phyloP scores from a whole-genome alignment of 2,797 vertebrate species.

The Triplophysa yarkandensis region DNA sequence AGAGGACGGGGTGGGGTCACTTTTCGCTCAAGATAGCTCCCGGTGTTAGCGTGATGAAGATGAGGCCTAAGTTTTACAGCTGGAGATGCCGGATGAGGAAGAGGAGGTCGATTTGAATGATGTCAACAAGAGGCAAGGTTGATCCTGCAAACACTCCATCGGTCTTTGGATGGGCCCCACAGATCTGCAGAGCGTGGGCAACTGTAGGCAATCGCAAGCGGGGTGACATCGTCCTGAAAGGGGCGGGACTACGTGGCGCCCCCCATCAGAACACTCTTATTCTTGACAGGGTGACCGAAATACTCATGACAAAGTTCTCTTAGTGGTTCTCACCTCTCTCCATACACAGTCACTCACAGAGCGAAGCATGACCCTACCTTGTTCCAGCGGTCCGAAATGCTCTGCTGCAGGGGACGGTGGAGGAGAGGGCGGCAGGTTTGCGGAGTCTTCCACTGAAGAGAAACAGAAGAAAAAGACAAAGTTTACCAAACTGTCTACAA shows the following conservation, averaged over 20 bases:
- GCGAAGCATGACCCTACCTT: slow-evolving; percentile 78
- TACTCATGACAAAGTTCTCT: slow-evolving; percentile 28
- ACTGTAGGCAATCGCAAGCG: not conserved
- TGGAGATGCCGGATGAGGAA: slow-evolving; percentile 58
- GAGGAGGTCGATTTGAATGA: slow-evolving; percentile 57
- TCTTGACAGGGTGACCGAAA: slow-evolving; percentile 49
- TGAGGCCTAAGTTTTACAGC: slow-evolving; percentile 55
- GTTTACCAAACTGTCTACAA: too few species aligned
- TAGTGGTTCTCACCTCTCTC: slow-evolving; percentile 46
- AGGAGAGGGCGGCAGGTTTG: slow-evolving; percentile 96
- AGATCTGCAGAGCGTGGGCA: not conserved
- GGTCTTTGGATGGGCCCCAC: slow-evolving; percentile 19
- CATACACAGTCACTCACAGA: slow-evolving; percentile 38
- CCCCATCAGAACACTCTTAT: slow-evolving; percentile 23
- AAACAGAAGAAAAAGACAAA: slow-evolving; percentile 26
- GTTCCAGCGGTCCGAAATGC: slow-evolving; percentile 86
- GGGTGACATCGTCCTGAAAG: slow-evolving; percentile 27
- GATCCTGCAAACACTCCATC: slow-evolving; percentile 55
- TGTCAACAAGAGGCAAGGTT: slow-evolving; percentile 47
- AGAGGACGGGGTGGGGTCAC: slow-evolving; percentile 16
- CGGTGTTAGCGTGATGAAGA: slow-evolving; percentile 60
- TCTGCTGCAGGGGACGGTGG: slow-evolving; percentile 95
- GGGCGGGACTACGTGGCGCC: slow-evolving; percentile 15
- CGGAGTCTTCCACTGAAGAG: slow-evolving; percentile 83
- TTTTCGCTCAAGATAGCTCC: slow-evolving; percentile 40